Conservation (phyloP, 2,888 invertebrate genomes). For the Leptinotarsa rubiginosa region DNA sequence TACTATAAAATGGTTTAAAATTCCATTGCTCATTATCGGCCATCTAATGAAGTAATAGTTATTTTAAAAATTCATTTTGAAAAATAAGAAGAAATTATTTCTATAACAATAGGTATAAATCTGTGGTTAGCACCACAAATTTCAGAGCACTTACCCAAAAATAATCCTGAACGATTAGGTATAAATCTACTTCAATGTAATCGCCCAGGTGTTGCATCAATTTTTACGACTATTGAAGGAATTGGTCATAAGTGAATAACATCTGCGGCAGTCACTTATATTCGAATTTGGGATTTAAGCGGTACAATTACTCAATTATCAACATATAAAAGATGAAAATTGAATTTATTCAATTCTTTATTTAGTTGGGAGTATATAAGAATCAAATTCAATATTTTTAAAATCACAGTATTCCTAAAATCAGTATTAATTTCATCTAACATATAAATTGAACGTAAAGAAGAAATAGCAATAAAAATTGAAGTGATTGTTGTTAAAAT, state of each 20-base stretch:
- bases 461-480: slow-evolving; percentile 74
- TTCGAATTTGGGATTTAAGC: slow-evolving; percentile 73
- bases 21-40: slow-evolving; percentile 78
- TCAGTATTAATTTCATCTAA: slow-evolving; percentile 71
- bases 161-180: slow-evolving; percentile 74
- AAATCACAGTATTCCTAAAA: slow-evolving; percentile 76
- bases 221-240: slow-evolving; percentile 73
- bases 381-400: slow-evolving; percentile 70
- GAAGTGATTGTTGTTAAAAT: slow-evolving; percentile 72
- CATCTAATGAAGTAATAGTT: slow-evolving; percentile 71
- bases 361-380: slow-evolving; percentile 71
- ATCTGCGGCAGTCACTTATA: slow-evolving; percentile 73
- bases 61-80: slow-evolving; percentile 71
- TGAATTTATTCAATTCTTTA: slow-evolving; percentile 62
- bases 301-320: slow-evolving; percentile 74
- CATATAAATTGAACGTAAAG: slow-evolving; percentile 72
- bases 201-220: slow-evolving; percentile 75
- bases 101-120: slow-evolving; percentile 81
- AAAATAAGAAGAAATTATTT: slow-evolving; percentile 70
- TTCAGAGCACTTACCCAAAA: slow-evolving; percentile 84
- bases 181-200: slow-evolving; percentile 74
- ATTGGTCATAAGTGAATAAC: slow-evolving; percentile 78
- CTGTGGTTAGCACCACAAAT: slow-evolving; percentile 85
- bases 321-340: slow-evolving; percentile 74
- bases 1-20: slow-evolving; percentile 64